A percentile compares a stretch with the other conserved stretches of the same genome.
Conservation (phyloP, 2,888 invertebrate species). For the Gymnoscelis rufifasciata region DNA sequence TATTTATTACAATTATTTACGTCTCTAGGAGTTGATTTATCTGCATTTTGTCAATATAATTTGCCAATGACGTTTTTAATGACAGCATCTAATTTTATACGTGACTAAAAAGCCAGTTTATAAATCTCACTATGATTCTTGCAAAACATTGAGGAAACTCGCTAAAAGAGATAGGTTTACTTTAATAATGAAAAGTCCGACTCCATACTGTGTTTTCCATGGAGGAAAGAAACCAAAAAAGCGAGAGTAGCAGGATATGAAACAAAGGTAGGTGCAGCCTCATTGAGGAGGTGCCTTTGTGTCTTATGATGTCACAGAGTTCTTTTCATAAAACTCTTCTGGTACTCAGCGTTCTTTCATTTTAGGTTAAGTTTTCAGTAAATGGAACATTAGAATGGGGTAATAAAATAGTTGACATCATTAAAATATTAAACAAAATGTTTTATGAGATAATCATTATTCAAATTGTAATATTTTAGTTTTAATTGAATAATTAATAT, state of each 20-base stretch:
- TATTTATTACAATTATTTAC: neutral
- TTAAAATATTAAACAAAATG: too few relatives aligned
- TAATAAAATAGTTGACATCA: too few relatives aligned
- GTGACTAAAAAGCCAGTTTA: too few relatives aligned
- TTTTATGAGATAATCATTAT: too few relatives aligned
- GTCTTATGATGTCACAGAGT: slow-evolving; percentile 4
- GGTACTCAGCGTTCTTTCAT: neutral
- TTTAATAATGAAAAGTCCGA: neutral
- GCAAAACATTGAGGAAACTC: too few relatives aligned
- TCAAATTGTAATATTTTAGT: too few relatives aligned
- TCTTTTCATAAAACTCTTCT: neutral
- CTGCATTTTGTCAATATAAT: neutral
- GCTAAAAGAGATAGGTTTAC: too few relatives aligned
- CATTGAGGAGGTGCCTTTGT: slow-evolving; percentile 21
- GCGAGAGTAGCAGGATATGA: slow-evolving; percentile 54
- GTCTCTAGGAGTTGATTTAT: neutral
- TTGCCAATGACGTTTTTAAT: neutral
- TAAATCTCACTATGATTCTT: neutral
- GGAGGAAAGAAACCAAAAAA: slow-evolving; percentile 46
- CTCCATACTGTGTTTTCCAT: slow-evolving; percentile 12
- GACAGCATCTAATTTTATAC: too few relatives aligned
- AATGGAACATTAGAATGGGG: too few relatives aligned
- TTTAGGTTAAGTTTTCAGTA: neutral
- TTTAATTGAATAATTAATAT: too few relatives aligned
- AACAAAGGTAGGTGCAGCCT: slow-evolving; percentile 50